Evolutionary conservation across 2,888 invertebrate species (phyloP).

Genomic region (Lordiphosa fenestrarum): DNA sequence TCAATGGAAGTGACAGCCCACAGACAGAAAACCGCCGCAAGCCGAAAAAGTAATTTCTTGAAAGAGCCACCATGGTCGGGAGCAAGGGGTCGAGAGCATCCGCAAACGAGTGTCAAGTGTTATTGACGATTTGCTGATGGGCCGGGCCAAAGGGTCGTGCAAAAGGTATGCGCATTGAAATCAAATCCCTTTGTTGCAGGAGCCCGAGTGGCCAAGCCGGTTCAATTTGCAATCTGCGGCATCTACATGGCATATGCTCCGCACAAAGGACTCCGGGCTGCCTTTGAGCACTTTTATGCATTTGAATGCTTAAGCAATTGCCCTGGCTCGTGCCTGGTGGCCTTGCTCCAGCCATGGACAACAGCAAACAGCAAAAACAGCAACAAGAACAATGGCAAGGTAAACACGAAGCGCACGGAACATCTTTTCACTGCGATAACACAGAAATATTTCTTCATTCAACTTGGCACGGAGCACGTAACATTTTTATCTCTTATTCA

Average conservation of each 20-base stretch:
- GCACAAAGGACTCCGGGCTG: conserved; percentile 17
- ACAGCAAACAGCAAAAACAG: conserved; percentile 16
- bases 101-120: conserved; percentile 65
- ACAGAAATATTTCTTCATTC: conserved; percentile 66
- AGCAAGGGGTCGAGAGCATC: conserved; percentile 33
- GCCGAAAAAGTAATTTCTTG: conserved; percentile 65
- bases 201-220: conserved; percentile 26
- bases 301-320: conserved; percentile 30
- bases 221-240: conserved; percentile 17
- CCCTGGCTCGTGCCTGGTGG: conserved; percentile 27
- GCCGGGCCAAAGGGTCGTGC: conserved; percentile 14
- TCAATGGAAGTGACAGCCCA: conserved; percentile 39
- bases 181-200: conserved; percentile 43
- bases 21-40: conserved; percentile 2
- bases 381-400: conserved; percentile 41
- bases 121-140: conserved; percentile 74
- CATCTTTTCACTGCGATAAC: conserved; percentile 69
- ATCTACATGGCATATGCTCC: conserved; percentile 35
- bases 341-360: conserved; percentile 20
- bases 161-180: conserved; percentile 48
- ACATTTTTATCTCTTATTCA: conserved; percentile 71
- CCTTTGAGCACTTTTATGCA: conserved; percentile 19
- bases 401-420: conserved; percentile 66
- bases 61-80: conserved; percentile 42
- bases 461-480: conserved; percentile 63